Evolutionary conservation across 2,888 invertebrate genomes (phyloP), one percentile per base, ranked within the genome.

Genomic region (Polydrusus pterygomalis): DNA sequence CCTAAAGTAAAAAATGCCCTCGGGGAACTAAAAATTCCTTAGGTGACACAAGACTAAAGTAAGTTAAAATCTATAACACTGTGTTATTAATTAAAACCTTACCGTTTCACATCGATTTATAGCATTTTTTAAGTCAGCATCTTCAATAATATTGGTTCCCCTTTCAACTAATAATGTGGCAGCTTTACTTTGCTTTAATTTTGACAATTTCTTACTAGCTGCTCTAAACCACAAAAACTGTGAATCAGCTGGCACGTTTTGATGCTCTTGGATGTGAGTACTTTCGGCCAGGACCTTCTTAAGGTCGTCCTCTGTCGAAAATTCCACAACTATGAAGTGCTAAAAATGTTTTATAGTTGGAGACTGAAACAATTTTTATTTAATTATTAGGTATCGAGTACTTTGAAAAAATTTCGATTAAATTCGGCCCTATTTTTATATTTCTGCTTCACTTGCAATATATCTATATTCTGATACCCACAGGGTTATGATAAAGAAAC

Each of bases 241-340:
- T 0, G 94, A 94, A 11, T 90, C 88, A 0, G 92, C 89, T 0
- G 94, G 92, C 83, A 94, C 90, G 2, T 91, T 88, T 18, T 91
- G 89, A 11, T 88, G 79, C 40, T 91, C 90, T 70, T 91, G 90
- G 62, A 90, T 87, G 83, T 92, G 92, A 0, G 89, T 88, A 80
- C 92, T 91, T 2, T 87, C 86, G 54, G 85, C 82, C n/a, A 94
- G 86, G 0, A 93, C 87, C 34, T 90, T 88, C 15, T 89, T 84
- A 0, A 92, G 89, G 79, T 90, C 89, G 2, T 87, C 84, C 81
- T 89, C 88, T 11, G 89, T 87, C 3, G 87, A 87, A 86, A 93
- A 95, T 88, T 96, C 95, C 63, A 96, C 89, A 43, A 96, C 88
- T 85, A 95, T 92, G 83, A 94, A 95, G 86, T 94, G 91, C 91